A percentile compares a stretch with the other conserved stretches of the same genome.
Conservation (phyloP, 2,888 invertebrate genomes). For the Cheiracanthium punctorium region DNA sequence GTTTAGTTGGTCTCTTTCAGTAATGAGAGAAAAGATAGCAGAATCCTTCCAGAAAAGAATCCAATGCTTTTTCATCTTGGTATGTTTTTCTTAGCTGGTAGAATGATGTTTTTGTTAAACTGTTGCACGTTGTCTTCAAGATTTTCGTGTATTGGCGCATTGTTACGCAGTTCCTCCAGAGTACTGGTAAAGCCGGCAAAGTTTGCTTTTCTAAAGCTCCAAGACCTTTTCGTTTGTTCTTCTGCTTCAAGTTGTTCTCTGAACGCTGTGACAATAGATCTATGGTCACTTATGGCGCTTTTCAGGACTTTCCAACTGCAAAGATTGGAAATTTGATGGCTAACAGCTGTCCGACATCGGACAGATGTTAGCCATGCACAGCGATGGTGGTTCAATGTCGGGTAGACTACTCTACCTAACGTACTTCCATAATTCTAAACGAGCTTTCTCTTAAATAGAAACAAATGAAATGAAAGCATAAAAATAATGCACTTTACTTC, state of each 20-base stretch:
- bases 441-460: no score
- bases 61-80: constrained; percentile 14
- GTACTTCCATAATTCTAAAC: no score
- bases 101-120: not conserved
- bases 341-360: no score
- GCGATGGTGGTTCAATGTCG: no score
- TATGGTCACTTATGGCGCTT: not conserved
- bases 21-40: not conserved
- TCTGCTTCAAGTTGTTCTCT: not conserved
- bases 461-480: no score
- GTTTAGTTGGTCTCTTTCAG: not conserved
- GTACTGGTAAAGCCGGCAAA: not conserved
- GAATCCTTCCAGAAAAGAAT: constrained; percentile 18
- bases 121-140: no score
- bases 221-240: not conserved
- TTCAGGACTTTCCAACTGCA: constrained; percentile 2
- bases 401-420: no score
- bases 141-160: not conserved
- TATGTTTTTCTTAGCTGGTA: not conserved
- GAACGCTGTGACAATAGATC: not conserved
- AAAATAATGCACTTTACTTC: no score
- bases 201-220: constrained; percentile 16
- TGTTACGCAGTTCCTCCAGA: not conserved
- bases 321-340: not conserved
- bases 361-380: no score